Evolutionary conservation across 2,113 vertebrate species (phyloP), one percentile per base, ranked within the genome.

Genomic region (Serilophus lunatus): DNA sequence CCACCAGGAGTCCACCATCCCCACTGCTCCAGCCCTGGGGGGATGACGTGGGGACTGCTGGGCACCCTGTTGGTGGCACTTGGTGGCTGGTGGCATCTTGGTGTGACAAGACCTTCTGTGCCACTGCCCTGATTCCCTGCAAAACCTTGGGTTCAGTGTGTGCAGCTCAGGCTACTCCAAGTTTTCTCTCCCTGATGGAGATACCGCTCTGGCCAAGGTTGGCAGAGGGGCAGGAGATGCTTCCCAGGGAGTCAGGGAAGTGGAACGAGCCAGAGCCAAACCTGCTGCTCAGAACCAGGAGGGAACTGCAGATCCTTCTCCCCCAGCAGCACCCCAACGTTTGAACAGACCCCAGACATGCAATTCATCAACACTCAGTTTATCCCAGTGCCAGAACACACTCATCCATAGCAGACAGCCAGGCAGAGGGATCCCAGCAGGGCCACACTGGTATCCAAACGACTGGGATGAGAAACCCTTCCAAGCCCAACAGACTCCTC

Each of bases 81-180:
- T 1, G 3, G 94, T 26, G n/a, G 54, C 82, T 76, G 61, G 4
- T 49, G 64, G n/a, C 57, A 68, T 4, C 68, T 45, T 8, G 0
- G 23, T 1, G 0, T 42, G 44, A 29, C 61, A 45, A 10, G 0
- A 2, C 20, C 5, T 29, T 15, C 25, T 1, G 6, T 45, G 65
- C n/a, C 22, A 0, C 70, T 50, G 29, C 36, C 42, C 65, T 40
- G 36, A 60, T 50, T 75, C n/a, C 28, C 56, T 57, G 36, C 38
- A 79, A 42, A 89, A 49, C 49, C 57, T 75, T 20, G 45, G 49
- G 20, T 16, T 47, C 86, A 31, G 22, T 1, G 0, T 4, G 11
- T 7, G 6, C 72, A 63, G 44, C 64, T 60, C 9, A n/a, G 19
- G 65, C 42, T 70, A 65, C 47, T 29, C 35, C 1, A 3, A 23